These are phyloP conservation scores for Gobio gobio DNA, from an alignment of 2,113 vertebrate genomes.

Conservation along the genomic window DNA sequence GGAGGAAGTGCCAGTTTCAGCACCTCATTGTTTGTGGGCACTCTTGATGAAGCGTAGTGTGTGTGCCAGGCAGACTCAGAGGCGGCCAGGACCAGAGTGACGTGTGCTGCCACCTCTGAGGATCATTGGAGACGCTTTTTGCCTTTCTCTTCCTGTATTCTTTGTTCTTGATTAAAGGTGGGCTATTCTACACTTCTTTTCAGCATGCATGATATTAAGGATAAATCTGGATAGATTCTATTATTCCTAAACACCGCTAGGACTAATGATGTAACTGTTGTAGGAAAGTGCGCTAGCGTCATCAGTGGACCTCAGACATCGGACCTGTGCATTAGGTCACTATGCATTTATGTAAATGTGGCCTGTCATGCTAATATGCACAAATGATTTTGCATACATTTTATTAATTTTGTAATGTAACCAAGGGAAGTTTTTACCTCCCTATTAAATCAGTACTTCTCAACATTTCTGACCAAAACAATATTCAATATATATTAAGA, in stretches of 20 bases:
- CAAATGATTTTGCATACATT: too few species aligned
- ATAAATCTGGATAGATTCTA: background rate
- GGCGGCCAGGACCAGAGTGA: background rate
- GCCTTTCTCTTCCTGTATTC: background rate
- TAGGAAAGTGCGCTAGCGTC: background rate
- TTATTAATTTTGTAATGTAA: background rate
- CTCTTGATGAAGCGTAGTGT: background rate
- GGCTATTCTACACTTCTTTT: background rate
- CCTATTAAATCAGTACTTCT: background rate
- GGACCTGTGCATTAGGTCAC: background rate
- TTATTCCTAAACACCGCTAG: background rate
- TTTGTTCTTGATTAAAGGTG: background rate
- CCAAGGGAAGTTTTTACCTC: background rate
- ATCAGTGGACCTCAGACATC: background rate
- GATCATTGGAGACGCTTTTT: background rate
- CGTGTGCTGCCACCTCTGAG: background rate
- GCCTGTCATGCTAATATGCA: too few species aligned
- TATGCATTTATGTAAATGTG: background rate
- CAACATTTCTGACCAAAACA: background rate
- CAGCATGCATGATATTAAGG: background rate
- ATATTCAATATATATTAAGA: background rate
- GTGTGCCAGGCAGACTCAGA: background rate
- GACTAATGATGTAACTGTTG: background rate
- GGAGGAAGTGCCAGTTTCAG: constrained; percentile 41
- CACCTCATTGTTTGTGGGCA: constrained; percentile 30